phyloP scores from a whole-genome alignment of 2,888 invertebrate species.

The Iphiclides podalirius region DNA sequence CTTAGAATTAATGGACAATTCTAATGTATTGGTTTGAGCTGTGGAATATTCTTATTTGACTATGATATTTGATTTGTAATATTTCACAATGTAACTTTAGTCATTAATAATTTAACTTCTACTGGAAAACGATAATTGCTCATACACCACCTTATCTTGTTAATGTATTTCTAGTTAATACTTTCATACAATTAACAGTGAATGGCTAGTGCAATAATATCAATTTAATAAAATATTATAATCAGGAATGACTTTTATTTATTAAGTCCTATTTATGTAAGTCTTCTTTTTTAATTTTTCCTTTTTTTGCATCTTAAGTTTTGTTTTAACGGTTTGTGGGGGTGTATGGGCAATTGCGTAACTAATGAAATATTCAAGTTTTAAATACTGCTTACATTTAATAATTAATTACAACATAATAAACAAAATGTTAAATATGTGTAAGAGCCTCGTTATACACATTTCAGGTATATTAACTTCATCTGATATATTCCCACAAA shows the following conservation, averaged over 20 bases:
- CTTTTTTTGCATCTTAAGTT: constrained; percentile 43
- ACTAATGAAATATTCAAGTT: constrained; percentile 27
- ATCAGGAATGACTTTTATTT: constrained; percentile 72
- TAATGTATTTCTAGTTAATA: constrained; percentile 56
- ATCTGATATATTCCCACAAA: constrained; percentile 78
- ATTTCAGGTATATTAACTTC: constrained; percentile 29
- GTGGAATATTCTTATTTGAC: neutral
- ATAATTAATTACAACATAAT: constrained; percentile 1
- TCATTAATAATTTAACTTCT: constrained; percentile 6
- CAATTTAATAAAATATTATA: constrained; percentile 68
- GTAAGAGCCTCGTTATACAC: constrained; percentile 20
- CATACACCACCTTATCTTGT: constrained; percentile 70
- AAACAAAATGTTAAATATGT: neutral
- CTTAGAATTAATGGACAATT: neutral
- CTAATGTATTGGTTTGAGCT: constrained; percentile 8
- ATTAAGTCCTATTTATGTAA: constrained; percentile 63
- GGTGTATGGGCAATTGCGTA: constrained; percentile 75
- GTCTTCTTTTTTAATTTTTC: constrained; percentile 55
- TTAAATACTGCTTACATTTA: neutral
- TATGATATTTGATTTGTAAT: constrained; percentile 8
- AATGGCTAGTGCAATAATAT: constrained; percentile 62
- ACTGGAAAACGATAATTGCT: constrained; percentile 58
- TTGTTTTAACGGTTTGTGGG: constrained; percentile 71
- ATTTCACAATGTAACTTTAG: constrained; percentile 13
- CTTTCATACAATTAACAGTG: constrained; percentile 36